Conservation (phyloP, 2,113 vertebrate genomes). For the Corythaeola cristata region DNA sequence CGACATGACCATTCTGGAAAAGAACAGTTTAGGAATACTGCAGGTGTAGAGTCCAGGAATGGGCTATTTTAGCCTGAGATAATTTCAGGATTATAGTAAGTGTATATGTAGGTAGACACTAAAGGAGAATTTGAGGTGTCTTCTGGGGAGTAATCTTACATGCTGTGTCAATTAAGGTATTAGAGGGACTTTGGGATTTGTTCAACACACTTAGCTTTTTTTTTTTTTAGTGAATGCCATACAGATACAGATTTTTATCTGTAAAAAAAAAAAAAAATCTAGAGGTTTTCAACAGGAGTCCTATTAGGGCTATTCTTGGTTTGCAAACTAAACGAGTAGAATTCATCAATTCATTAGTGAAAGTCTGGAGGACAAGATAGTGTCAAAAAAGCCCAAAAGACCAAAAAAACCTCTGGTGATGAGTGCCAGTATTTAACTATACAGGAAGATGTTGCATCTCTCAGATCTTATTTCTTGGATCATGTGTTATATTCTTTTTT, state of each 20-base stretch:
- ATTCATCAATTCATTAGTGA: neutral
- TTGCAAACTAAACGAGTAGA: neutral
- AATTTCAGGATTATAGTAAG: neutral
- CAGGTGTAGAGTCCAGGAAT: neutral
- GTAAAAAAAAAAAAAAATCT: too few species aligned
- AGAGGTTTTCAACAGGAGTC: neutral
- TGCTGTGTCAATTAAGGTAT: neutral
- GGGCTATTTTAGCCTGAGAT: neutral
- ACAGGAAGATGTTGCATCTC: neutral
- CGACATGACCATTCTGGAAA: neutral
- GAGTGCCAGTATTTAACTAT: neutral
- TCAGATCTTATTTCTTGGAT: neutral
- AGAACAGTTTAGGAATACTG: neutral
- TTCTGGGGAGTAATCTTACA: neutral
- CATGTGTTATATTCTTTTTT: neutral
- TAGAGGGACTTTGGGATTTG: neutral
- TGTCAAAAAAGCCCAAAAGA: neutral
- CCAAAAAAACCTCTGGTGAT: neutral
- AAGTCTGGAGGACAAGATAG: neutral
- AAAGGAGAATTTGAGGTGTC: neutral
- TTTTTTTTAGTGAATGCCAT: neutral
- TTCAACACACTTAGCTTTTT: neutral
- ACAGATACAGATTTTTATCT: neutral
- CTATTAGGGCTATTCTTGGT: neutral
- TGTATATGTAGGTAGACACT: neutral